Conservation (phyloP, 2,113 vertebrate genomes). For the Cinclus mexicanus region DNA sequence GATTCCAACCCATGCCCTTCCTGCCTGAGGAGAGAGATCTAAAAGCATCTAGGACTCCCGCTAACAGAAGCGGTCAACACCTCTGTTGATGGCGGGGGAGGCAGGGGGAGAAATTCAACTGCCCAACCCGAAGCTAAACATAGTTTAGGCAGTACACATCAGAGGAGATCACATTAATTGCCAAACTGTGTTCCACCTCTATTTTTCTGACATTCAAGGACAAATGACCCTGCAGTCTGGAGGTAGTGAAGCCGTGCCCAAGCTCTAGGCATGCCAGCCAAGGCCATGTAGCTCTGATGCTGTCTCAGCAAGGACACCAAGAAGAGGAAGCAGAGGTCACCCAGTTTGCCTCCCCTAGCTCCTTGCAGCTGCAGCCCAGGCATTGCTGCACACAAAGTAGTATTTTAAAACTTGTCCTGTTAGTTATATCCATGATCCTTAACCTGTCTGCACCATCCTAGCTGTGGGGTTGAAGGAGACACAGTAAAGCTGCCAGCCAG, state of each 20-base stretch:
- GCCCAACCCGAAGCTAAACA: background rate
- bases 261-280: background rate
- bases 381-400: background rate
- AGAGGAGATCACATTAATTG: background rate
- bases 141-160: background rate
- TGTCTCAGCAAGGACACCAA: background rate
- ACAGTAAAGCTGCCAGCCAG: background rate
- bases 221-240: background rate
- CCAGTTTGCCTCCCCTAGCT: background rate
- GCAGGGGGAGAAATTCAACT: background rate
- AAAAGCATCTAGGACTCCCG: background rate
- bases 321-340: background rate
- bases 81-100: background rate
- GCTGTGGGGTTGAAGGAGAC: background rate
- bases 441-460: background rate
- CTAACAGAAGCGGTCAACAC: slow-evolving; percentile 38
- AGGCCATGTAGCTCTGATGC: background rate
- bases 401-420: background rate
- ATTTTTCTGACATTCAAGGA: accelerated
- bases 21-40: slow-evolving; percentile 33
- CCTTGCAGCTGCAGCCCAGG: background rate
- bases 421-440: background rate
- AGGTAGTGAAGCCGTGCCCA: background rate
- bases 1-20: slow-evolving; percentile 60
- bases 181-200: background rate